Base-by-base conservation (phyloP, 1,140 invertebrate species). In the Drosophila rufa region DNA sequence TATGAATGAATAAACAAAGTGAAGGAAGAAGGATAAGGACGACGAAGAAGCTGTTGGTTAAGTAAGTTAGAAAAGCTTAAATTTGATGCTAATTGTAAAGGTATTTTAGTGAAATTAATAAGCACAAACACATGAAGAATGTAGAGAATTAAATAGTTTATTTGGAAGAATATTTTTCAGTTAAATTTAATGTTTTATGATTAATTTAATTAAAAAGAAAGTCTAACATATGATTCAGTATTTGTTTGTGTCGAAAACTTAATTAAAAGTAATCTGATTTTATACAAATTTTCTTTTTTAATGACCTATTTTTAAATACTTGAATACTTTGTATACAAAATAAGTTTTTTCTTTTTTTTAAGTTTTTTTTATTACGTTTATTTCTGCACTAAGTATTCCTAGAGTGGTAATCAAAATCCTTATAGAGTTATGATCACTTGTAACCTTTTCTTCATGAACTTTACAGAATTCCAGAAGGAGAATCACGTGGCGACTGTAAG, bases 401-500 rank as follows among this genome's bases (percentile, higher is more conserved):
- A 12, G 8, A 38, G 12, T 12, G 4, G 3, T 38, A 38, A 38
- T 12, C 4, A 12, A 12, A 12, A 38, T 36, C 36, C 11, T 12
- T 36, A 36, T 9, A 12, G 30, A 33, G 1, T 9, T 33, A 33
- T 33, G 8, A 33, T 33, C 1, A 33, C 2, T 36, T 36, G 12
- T 4, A 36, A 11, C 19, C 14, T n/a, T 48, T n/a, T 25, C 9
- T 15, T 19, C 17, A 4, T 27, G 22, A 22, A 36, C 40, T 46
- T 56, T 45, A 14, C 46, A 78, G 74, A 38, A 45, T 40, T 43
- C 30, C 25, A n/a, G 17, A 69, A 8, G 15, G 43, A 53, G 47
- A 42, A 77, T 77, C 83, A 86, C 83, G 84, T 86, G 84, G 51
- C 46, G 42, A 22, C 17, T 38, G 25, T 47, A 58, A 65, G 17